Evolutionary conservation across 1,140 invertebrate genomes (phyloP), one percentile per base, ranked within the genome.

Genomic region (Aleiodes sp.): DNA sequence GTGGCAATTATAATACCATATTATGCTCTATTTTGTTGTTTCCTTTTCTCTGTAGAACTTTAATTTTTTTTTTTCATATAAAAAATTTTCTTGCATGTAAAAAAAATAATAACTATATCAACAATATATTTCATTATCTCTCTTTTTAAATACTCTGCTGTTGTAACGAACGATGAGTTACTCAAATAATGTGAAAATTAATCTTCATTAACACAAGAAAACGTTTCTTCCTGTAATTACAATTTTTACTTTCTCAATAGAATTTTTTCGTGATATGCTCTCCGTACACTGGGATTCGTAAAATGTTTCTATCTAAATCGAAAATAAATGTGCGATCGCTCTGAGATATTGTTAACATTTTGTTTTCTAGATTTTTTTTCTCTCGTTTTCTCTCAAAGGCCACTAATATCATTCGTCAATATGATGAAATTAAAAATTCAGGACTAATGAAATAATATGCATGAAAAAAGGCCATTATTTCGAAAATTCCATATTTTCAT

Each of bases 341-440:
- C 7, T 33, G 31, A 7, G 12, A 33, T 33, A n/a, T 59, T 7
- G 28, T 31, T 16, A 59, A 59, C 26, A 59, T 67, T 60, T 9
- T 35, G 60, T 59, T 46, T 31, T 46, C 9, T 65, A 9, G 21
- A 39, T 41, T 26, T 63, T 63, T 8, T 19, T 12, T 24, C 9
- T 60, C 9, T 31, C 37, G 28, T 43, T 26, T 41, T 43, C 26
- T 64, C 37, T 41, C 37, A 64, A 64, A 64, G 61, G 61, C 61
- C 61, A 64, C 61, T 64, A 64, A 41, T 43, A 31, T 43, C 37
- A 64, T 43, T 64, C 35, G 12, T 63, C 37, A 57, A 62, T 33
- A 59, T 39, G 26, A 52, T 16, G 28, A 35, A 39, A 56, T 43
- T 14, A 28, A 70, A 41, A 57, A 12, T 33, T 19, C 31, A 61